Base-by-base conservation (phyloP, 2,113 vertebrate genomes). In the Amazona guildingii region DNA sequence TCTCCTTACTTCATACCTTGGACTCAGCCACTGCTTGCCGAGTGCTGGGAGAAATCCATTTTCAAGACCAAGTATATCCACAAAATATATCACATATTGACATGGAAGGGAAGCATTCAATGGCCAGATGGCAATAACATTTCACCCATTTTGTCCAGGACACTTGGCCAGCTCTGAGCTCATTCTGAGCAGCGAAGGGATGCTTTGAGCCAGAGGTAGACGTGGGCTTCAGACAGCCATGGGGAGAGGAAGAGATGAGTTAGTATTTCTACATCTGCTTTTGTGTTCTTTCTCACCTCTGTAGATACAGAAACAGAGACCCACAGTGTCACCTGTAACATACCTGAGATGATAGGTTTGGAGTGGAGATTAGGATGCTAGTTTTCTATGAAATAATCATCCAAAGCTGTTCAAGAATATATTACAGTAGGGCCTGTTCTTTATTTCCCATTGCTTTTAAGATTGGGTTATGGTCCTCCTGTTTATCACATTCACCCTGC, bases 401-500 rank as follows among this genome's bases (percentile, higher is more conserved):
- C 62, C 70, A 76, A 84, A 95, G 66, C 41, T 87, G 52, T 72
- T 33, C 64, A 88, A 91, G 94, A 92, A 82, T 70, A 35, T 49
- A 57, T 92, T 86, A 84, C 85, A 96, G 72, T 37, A 39, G 62
- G 39, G 2, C 17, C 35, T 70, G 39, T 67, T 91, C 57, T 94
- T 95, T 95, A 95, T 96, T 97, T 92, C 95, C 94, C 91, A 87
- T 91, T 94, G 94, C 92, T 91, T 96, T 95, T 73, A 92, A 94
- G 91, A 95, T 94, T 96, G 91, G 69, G 94, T 96, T 96, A 95
- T 85, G 74, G 67, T 91, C 88, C 49, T 83, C 73, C 31, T 85
- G 83, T 92, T 94, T 96, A 96, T 96, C 96, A 89, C 95, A 96
- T 96, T 95, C 88, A 76, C 49, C 35, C 69, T 94, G 81, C 91